Percentiles rank a stretch among this genome's conserved stretches.
Evolutionary conservation across 1,140 invertebrate species (phyloP).

Genomic region (Yoshiicerus persimilis): DNA sequence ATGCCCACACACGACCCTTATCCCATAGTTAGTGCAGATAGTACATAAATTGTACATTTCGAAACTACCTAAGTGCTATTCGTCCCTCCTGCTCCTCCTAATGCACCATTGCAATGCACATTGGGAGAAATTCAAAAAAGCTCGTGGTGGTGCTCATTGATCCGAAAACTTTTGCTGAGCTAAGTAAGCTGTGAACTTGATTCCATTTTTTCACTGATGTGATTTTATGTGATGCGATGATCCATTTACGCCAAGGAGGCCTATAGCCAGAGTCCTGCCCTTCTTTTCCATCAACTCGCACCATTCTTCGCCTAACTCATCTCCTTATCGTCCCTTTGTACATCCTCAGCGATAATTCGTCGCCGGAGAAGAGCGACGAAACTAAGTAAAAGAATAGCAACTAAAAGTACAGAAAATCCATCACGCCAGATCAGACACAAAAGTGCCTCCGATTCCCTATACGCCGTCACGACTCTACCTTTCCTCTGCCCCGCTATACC

Average conservation of each 20-base stretch:
- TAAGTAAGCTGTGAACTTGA: slow-evolving; percentile 9
- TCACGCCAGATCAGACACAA: background rate
- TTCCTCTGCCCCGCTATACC: no score
- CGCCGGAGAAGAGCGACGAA: background rate
- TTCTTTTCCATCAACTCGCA: background rate
- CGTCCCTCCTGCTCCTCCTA: background rate
- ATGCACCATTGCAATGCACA: background rate
- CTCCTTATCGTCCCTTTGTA: background rate
- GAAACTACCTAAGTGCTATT: background rate
- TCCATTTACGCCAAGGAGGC: background rate
- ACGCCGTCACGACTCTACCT: no score
- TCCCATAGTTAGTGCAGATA: no score
- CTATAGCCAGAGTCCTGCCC: background rate
- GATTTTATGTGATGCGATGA: background rate
- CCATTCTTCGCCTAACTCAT: background rate
- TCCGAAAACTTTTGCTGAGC: background rate
- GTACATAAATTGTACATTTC: no score
- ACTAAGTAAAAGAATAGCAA: background rate
- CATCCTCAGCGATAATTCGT: background rate
- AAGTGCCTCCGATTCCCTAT: background rate
- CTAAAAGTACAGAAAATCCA: background rate
- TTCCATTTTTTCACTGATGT: slow-evolving; percentile 16
- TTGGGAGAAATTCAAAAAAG: background rate
- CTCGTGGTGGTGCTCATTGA: background rate
- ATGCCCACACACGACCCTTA: no score